Evolutionary conservation across 2,797 vertebrate species (phyloP).

Genomic region (Notamacropus eugenii): DNA sequence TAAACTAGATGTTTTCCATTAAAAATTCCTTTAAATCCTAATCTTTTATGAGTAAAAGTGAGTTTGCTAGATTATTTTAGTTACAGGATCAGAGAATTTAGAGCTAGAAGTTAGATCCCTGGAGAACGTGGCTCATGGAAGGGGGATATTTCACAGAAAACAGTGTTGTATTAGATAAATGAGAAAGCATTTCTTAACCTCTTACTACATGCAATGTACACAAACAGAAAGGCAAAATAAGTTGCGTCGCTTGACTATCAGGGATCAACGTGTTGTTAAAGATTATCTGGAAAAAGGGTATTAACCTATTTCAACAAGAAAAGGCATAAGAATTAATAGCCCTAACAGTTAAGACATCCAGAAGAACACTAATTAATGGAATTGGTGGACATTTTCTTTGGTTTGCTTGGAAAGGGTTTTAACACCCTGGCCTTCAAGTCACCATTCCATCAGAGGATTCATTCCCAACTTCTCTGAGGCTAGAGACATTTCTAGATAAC

Average conservation of each 20-base stretch:
- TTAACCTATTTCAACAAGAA: background rate
- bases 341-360: background rate
- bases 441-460: background rate
- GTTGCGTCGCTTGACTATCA: background rate
- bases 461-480: background rate
- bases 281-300: background rate
- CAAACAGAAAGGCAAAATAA: background rate
- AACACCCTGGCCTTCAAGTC: background rate
- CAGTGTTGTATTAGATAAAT: background rate
- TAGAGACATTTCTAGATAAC: background rate
- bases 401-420: background rate
- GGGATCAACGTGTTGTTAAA: background rate
- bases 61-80: background rate
- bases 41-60: background rate
- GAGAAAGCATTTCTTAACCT: background rate
- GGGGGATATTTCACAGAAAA: background rate
- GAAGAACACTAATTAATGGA: background rate
- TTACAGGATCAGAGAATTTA: background rate
- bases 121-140: background rate
- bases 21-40: background rate
- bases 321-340: background rate
- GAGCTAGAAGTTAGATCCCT: background rate
- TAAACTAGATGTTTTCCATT: no score
- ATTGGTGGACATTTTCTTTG: background rate
- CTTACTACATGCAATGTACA: background rate